Evolutionary conservation across 2,888 invertebrate genomes (phyloP).

Genomic region (Dyspetes luteomarginatus): DNA sequence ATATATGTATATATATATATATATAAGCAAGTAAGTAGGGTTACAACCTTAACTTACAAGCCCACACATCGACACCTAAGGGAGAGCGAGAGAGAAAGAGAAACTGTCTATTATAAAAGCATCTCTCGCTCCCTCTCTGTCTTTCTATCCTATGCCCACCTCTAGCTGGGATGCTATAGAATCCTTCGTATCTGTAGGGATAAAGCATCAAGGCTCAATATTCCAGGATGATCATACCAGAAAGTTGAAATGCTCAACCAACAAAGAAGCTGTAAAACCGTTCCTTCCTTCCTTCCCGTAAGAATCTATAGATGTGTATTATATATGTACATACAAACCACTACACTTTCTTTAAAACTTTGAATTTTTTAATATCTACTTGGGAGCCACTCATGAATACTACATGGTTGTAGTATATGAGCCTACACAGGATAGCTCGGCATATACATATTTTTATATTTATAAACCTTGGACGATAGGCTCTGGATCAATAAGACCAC

Average conservation of each 20-base stretch:
- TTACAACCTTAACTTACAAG: constrained; percentile 55
- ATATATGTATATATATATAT: constrained; percentile 23
- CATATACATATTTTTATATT: constrained; percentile 24
- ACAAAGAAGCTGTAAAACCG: constrained; percentile 57
- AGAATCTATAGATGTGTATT: not conserved
- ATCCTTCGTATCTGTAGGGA: constrained; percentile 26
- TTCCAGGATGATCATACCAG: constrained; percentile 44
- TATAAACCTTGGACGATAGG: not conserved
- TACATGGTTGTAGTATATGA: not conserved
- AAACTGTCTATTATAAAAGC: constrained; percentile 17
- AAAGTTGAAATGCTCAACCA: constrained; percentile 59
- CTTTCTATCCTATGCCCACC: no score
- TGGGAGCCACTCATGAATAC: constrained; percentile 31
- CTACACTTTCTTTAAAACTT: constrained; percentile 28
- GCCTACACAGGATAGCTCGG: not conserved
- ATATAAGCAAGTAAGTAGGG: constrained; percentile 5
- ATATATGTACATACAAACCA: not conserved
- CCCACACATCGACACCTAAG: constrained; percentile 41
- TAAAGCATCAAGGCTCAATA: constrained; percentile 58
- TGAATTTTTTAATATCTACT: constrained; percentile 56
- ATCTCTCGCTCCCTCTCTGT: not conserved
- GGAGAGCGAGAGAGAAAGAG: no score
- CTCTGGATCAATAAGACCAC: not conserved
- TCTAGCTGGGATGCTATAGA: constrained; percentile 25
- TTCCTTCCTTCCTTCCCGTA: constrained; percentile 18